A percentile compares a stretch with the other conserved stretches of the same genome.
phyloP scores from a whole-genome alignment of 2,888 invertebrate species.

The Macaria liturata region DNA sequence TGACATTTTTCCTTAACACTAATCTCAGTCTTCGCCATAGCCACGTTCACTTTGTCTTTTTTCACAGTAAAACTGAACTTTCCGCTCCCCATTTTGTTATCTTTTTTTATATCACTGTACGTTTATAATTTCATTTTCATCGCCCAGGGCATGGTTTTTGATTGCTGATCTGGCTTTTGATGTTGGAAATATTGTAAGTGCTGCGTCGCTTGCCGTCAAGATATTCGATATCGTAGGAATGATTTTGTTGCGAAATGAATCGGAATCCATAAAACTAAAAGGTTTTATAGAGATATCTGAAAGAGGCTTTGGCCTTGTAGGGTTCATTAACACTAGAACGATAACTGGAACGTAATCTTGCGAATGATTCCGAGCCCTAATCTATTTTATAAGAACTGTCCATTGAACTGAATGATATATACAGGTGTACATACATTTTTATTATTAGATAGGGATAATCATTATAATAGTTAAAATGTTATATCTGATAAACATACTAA shows the following conservation, averaged over 20 bases:
- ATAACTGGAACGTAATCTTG: conserved; percentile 74
- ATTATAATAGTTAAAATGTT: no score
- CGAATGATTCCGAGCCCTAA: conserved; percentile 61
- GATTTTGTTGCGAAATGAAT: conserved; percentile 72
- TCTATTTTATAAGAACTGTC: conserved; percentile 40
- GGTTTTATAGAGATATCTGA: conserved; percentile 77
- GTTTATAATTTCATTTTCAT: conserved; percentile 49
- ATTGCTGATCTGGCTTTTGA: conserved; percentile 49
- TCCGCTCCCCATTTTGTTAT: conserved; percentile 74
- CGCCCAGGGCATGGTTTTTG: conserved; percentile 48
- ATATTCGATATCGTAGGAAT: conserved; percentile 70
- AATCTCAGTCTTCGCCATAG: conserved; percentile 69
- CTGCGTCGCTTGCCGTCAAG: conserved; percentile 65
- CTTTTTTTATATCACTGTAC: conserved; percentile 54
- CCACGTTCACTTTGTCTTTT: conserved; percentile 71
- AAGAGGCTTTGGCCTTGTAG: conserved; percentile 71
- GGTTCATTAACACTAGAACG: conserved; percentile 71
- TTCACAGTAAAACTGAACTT: conserved; percentile 70
- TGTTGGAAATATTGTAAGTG: conserved; percentile 53
- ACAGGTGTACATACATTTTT: neutral
- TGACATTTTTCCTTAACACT: conserved; percentile 78
- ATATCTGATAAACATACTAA: no score
- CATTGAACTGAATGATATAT: conserved; percentile 19
- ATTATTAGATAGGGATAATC: neutral
- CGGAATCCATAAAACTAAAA: conserved; percentile 74